phyloP scores from a whole-genome alignment of 2,113 vertebrate genomes.

The Spizaetus ornatus region DNA sequence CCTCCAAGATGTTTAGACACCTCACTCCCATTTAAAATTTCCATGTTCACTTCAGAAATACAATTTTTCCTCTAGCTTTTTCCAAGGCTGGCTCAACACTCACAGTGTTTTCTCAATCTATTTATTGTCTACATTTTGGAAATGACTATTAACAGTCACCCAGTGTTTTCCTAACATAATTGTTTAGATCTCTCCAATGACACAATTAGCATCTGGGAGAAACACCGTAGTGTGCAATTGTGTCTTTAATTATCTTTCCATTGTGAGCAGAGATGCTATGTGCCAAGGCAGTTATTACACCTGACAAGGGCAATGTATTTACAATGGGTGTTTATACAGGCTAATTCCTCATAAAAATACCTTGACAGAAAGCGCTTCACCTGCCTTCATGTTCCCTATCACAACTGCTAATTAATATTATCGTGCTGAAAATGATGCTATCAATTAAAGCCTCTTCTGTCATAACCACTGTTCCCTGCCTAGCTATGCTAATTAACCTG shows the following conservation, averaged over 20 bases:
- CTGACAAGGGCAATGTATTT: slow-evolving; percentile 64
- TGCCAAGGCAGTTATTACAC: slow-evolving; percentile 64
- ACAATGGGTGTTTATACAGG: slow-evolving; percentile 63
- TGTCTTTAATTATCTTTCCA: slow-evolving; percentile 63
- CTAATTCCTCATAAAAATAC: slow-evolving; percentile 74
- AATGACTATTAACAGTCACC: neutral
- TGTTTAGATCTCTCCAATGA: neutral
- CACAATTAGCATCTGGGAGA: slow-evolving; percentile 30
- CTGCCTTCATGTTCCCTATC: slow-evolving; percentile 43
- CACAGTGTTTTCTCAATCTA: neutral
- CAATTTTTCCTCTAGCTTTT: slow-evolving; percentile 3
- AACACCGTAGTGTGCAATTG: slow-evolving; percentile 40
- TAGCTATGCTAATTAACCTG: slow-evolving; percentile 25
- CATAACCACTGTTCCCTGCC: slow-evolving; percentile 23
- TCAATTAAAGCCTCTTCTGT: slow-evolving; percentile 30
- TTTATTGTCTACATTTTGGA: slow-evolving; percentile 2
- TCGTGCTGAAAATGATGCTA: slow-evolving; percentile 45
- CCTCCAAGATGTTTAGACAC: neutral
- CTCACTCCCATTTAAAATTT: slow-evolving; percentile 19
- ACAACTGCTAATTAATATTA: slow-evolving; percentile 44
- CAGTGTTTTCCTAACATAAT: neutral
- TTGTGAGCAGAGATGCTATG: slow-evolving; percentile 50
- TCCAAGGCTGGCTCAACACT: neutral
- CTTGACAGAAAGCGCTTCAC: slow-evolving; percentile 43
- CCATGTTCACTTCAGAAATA: neutral